Evolutionary conservation across 1,140 invertebrate genomes (phyloP).

Genomic region (Anastatus disparis): DNA sequence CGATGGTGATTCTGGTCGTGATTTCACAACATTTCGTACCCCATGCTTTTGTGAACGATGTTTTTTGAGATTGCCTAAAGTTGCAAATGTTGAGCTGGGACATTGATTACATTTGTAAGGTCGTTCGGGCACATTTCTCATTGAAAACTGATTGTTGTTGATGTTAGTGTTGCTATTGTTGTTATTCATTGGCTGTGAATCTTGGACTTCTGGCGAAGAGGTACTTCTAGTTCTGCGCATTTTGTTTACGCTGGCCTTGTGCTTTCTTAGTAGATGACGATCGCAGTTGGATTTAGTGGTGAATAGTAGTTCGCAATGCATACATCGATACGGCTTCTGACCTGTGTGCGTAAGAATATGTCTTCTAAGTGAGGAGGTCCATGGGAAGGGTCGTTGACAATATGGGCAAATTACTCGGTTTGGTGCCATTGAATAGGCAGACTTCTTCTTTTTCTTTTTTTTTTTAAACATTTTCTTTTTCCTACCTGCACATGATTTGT

Average conservation of each 20-base stretch:
- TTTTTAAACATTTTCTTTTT: slow-evolving; percentile 54
- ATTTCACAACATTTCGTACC: slow-evolving; percentile 48
- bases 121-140: slow-evolving; percentile 80
- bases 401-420: slow-evolving; percentile 92
- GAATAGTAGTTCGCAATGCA: slow-evolving; percentile 89
- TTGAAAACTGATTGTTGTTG: slow-evolving; percentile 63
- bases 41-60: slow-evolving; percentile 79
- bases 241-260: slow-evolving; percentile 73
- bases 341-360: slow-evolving; percentile 95
- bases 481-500: slow-evolving; percentile 46
- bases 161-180: too few relatives aligned
- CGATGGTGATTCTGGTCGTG: slow-evolving; percentile 55
- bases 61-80: slow-evolving; percentile 81
- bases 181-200: slow-evolving; percentile 41
- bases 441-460: slow-evolving; percentile 81
- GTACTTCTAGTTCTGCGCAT: slow-evolving; percentile 59
- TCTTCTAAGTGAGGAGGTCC: slow-evolving; percentile 91
- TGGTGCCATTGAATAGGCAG: slow-evolving; percentile 94
- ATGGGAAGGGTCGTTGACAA: slow-evolving; percentile 92
- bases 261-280: slow-evolving; percentile 90
- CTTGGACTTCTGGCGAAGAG: slow-evolving; percentile 53
- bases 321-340: slow-evolving; percentile 95
- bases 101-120: slow-evolving; percentile 87
- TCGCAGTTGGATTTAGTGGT: slow-evolving; percentile 98
- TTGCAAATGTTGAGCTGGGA: slow-evolving; percentile 87